Evolutionary conservation across 2,797 vertebrate species (phyloP).

Genomic region (Orestias chungarensis): DNA sequence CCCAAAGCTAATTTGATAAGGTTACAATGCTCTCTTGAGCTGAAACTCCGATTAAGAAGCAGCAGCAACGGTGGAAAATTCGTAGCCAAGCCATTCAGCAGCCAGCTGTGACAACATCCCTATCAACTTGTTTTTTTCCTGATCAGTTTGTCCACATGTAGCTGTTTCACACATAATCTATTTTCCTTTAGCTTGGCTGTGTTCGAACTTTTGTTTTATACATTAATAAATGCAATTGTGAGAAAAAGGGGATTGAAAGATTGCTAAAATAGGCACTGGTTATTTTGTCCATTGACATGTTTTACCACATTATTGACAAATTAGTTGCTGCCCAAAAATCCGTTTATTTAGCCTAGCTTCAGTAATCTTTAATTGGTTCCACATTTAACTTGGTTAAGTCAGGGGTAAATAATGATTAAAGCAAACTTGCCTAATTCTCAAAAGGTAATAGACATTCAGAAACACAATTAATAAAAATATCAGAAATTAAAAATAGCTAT

Average conservation of each 20-base stretch:
- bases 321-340: too few relatives aligned
- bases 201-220: slow-evolving; percentile 34
- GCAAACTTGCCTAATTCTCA: too few relatives aligned
- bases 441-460: neutral
- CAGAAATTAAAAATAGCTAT: neutral
- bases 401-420: neutral
- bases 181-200: slow-evolving; percentile 59
- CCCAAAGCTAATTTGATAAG: slow-evolving; percentile 82
- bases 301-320: too few relatives aligned
- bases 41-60: slow-evolving; percentile 62
- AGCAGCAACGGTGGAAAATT: slow-evolving; percentile 42
- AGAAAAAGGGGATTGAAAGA: slow-evolving; percentile 10
- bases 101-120: slow-evolving; percentile 65
- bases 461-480: neutral
- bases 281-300: neutral
- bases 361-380: neutral
- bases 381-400: neutral
- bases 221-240: slow-evolving; percentile 40
- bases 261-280: neutral
- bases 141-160: slow-evolving; percentile 47
- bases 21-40: slow-evolving; percentile 77
- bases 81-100: slow-evolving; percentile 10
- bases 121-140: slow-evolving; percentile 34
- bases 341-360: neutral
- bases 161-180: slow-evolving; percentile 57